Evolutionary conservation across 1,140 invertebrate species (phyloP), one percentile per base, ranked within the genome.

Genomic region (Andrena cerasifolii): DNA sequence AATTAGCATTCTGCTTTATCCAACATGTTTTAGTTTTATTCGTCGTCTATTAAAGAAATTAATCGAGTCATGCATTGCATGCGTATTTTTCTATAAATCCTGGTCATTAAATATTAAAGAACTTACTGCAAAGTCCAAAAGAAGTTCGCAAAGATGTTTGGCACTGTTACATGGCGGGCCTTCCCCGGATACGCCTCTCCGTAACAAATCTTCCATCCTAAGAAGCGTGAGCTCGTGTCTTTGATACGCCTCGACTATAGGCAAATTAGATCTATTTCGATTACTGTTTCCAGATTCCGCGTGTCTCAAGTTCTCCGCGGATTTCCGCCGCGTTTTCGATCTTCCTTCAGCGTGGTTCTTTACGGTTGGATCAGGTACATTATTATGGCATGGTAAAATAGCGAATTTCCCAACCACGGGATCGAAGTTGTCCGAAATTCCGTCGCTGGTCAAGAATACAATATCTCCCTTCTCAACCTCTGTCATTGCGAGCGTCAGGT

Each of bases 391-490:
- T 4, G 92, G 91, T 71, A 94, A 94, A 21, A 96, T 93, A n/a
- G 97, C 97, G 90, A 98, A 97, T 92, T 98, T 98, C 7, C 97
- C 98, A 71, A 98, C 98, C 53, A 98, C 97, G 2, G 98, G 98
- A 93, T 98, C 98, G 90, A 98, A 98, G 89, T 98, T 98, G 88
- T 98, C 98, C 14, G 97, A 97, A 33, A 98, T 95, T n/a, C 98
- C 98, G 90, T 98, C 98, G 21, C 96, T 97, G 1, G 97, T 98
- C 16, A 99, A 93, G 89, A 98, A 97, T 43, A 99, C 96, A 80
- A 98, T 95, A 90, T 98, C 98, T 12, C 96, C 97, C 47, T 94
- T 90, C 63, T 97, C 96, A 26, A 97, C 94, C 78, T 97, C 95
- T 0, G 97, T 98, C 94, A 99, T 95, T 0, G 97, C 97, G 82